These are phyloP conservation scores for Leptosomus discolor DNA, from an alignment of 2,113 vertebrate species.

Conservation along the genomic window DNA sequence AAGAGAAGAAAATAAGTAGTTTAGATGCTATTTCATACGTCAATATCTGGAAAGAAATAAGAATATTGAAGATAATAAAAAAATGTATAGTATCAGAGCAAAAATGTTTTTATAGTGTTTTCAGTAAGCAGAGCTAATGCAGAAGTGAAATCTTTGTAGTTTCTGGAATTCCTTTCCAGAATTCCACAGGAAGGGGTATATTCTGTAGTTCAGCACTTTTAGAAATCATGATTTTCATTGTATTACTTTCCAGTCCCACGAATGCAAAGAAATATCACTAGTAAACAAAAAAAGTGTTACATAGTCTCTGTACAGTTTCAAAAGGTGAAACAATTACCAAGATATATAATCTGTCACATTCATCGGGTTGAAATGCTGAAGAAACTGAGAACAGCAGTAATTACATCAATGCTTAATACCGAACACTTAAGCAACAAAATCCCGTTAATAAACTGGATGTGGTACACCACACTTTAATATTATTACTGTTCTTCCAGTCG, in stretches of 20 bases:
- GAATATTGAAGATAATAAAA: not conserved
- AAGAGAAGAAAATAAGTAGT: slow-evolving; percentile 57
- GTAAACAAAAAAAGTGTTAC: not conserved
- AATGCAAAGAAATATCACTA: not conserved
- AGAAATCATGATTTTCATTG: not conserved
- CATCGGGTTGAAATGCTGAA: not conserved
- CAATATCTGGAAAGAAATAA: slow-evolving; percentile 16
- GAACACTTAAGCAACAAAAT: not conserved
- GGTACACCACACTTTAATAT: not conserved
- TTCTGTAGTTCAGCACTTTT: not conserved
- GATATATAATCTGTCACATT: not conserved
- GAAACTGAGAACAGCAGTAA: not conserved
- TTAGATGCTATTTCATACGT: not conserved
- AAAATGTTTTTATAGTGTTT: not conserved
- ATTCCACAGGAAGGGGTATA: not conserved
- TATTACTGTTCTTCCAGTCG: not conserved
- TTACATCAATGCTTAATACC: not conserved
- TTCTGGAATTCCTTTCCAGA: not conserved
- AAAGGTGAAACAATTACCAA: not conserved
- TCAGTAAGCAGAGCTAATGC: not conserved
- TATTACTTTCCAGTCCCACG: not conserved
- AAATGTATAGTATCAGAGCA: not conserved
- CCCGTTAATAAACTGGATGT: not conserved
- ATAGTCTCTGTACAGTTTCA: not conserved
- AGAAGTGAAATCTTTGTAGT: not conserved